Evolutionary conservation across 64 coral and sea anemone genomes (phyloP), one percentile per base, ranked within the genome.

Genomic region (Hydrozoanthus tunicans): DNA sequence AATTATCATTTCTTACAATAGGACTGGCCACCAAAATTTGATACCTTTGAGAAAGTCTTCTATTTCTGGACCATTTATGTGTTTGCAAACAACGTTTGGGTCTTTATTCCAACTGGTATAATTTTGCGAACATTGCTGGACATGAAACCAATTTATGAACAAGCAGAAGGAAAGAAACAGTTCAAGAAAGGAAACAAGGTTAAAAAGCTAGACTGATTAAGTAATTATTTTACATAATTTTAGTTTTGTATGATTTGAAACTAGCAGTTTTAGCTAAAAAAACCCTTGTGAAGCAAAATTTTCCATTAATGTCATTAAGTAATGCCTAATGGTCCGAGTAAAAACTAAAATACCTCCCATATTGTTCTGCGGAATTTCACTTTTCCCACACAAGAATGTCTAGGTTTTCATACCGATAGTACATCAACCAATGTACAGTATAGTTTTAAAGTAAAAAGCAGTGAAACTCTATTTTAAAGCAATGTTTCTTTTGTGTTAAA

Each of bases 11-110:
- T 70, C 66, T 82, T 62, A 12, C 24, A 6, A 27, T 17, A 95
- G 89, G 84, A 93, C 79, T 94, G 93, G 94, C 94, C 96, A 7
- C 96, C 96, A 4, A 83, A 78, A 14, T 95, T 94, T 92, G 83
- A 88, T 77, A 86, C 60, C 43, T 93, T 91, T 89, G 84, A 98
- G 27, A 93, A 98, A 70, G 9, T 95, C 4, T 95, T 98, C 56
- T 95, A 98, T 61, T 98, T 98, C 92, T 98, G 96, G 96, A 91
- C 79, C 26, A 56, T 98, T 13, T 98, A 90, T 90, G 96, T 98
- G 17, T 93, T 89, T 90, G 81, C 69, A 7, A 98, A 95, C 60
- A 82, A 64, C 53, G 77, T 98, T 1, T 98, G 94, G 94, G 81
- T 93, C 52, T 23, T 93, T 65, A 53, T 93, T 53, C 94, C 96